Evolutionary conservation across 2,797 vertebrate species (phyloP).

Genomic region (Apogon talboti): DNA sequence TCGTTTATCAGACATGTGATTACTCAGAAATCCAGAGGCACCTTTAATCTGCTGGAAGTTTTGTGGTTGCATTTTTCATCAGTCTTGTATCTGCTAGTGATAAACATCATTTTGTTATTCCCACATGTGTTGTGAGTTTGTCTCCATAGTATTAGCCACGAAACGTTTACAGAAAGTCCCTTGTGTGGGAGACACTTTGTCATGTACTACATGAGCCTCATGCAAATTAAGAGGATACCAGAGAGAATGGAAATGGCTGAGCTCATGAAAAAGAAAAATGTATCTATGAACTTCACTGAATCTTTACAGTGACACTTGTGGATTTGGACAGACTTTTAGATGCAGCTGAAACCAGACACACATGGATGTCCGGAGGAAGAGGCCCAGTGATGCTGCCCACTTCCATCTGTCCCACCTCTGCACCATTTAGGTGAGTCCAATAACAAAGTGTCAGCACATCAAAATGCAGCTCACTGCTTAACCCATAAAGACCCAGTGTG

Average conservation of each 20-base stretch:
- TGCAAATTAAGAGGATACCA: background rate
- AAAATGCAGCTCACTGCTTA: too few species aligned
- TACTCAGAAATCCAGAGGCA: conserved; percentile 6
- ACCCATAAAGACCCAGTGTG: too few species aligned
- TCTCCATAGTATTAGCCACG: conserved; percentile 29
- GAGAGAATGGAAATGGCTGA: conserved; percentile 36
- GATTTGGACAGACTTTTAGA: conserved; percentile 36
- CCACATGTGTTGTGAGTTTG: conserved; percentile 8
- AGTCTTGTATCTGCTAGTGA: conserved; percentile 3
- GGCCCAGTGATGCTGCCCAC: conserved; percentile 74
- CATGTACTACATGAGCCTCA: background rate
- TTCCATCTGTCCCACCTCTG: conserved; percentile 45
- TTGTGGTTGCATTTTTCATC: conserved; percentile 45
- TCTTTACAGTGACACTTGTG: background rate
- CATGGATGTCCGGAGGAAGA: conserved; percentile 63
- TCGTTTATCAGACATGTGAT: background rate
- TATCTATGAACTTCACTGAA: background rate
- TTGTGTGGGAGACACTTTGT: conserved; percentile 62
- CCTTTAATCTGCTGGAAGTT: conserved; percentile 25
- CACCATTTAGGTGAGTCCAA: conserved; percentile 73
- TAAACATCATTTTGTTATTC: conserved; percentile 29
- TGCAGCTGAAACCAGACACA: conserved; percentile 48
- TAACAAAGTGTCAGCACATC: too few species aligned
- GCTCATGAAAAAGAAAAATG: conserved; percentile 1
- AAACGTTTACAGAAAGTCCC: conserved; percentile 60